Evolutionary conservation across 30 jellyfish, hydroid and myxozoan genomes (phyloP), one percentile per base, ranked within the genome.

Genomic region (Hydractinia symbiolongicarpus): DNA sequence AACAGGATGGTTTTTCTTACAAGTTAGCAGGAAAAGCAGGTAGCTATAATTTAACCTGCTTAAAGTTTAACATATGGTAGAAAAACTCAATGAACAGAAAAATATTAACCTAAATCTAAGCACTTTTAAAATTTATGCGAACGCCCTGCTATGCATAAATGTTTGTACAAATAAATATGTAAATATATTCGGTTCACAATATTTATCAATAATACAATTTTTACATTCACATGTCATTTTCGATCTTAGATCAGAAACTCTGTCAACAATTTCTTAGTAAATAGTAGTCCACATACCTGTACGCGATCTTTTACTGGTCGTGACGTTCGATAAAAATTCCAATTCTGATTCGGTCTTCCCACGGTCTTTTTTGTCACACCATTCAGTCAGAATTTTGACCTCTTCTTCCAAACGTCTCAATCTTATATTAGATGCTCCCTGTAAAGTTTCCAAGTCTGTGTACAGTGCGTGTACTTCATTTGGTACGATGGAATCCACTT

Each of bases 341-440:
- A 77, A 64, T 53, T 86, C 96, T 55, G 79, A 54, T 11, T 71
- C 84, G 53, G 87, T 40, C 73, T 91, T 91, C 51, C 1, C 40
- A 5, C 95, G 77, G 82, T 91, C 98, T 71, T 91, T 91, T 72
- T 86, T 86, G 50, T 91, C 98, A 30, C 89, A 91, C 98, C 98
- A 91, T 55, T 91, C 98, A 50, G 89, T 84, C 4, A 91, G 82
- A 11, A 91, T 86, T 73, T 91, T 91, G 78, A 86, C 70, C 87
- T 91, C 98, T 21, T 94, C 94, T 60, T 91, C 98, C 64, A 91
- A 73, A 78, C 86, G 94, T 50, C 98, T 74, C 55, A 86, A 83
- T 21, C 98, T 94, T 6, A 91, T 86, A 61, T 91, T 91, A 8
- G 98, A 91, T 44, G 98, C 98, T 5, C 98, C 98, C 70, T 82